Evolutionary conservation across 2,888 invertebrate genomes (phyloP).

Genomic region (Tetheella fluctuosa): DNA sequence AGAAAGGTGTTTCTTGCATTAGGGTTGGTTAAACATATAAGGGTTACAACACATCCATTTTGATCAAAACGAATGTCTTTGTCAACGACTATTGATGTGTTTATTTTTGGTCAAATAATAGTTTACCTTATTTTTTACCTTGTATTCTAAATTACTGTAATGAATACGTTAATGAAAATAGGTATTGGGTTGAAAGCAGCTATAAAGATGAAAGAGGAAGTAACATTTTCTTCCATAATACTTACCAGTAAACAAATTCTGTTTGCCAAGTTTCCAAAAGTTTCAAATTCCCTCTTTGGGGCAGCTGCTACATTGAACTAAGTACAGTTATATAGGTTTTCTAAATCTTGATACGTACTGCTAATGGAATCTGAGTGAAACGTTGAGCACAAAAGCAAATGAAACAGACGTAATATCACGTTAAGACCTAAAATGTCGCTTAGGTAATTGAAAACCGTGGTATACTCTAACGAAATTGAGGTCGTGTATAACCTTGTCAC

Average conservation of each 20-base stretch:
- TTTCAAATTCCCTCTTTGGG: constrained; percentile 2
- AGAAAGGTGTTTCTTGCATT: constrained; percentile 27
- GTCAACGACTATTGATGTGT: neutral
- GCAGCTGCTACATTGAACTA: constrained; percentile 3
- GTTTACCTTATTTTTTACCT: too few relatives aligned
- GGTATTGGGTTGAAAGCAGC: neutral
- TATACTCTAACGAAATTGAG: neutral
- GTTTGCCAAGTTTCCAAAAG: constrained; percentile 1
- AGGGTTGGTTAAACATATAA: constrained; percentile 11
- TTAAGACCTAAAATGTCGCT: constrained; percentile 11
- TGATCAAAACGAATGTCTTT: neutral
- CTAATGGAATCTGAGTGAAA: constrained; percentile 11
- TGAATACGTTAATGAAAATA: neutral
- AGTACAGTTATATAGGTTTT: neutral
- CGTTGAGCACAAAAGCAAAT: constrained; percentile 7
- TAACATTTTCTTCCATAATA: neutral
- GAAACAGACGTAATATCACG: constrained; percentile 10
- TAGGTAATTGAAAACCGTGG: constrained; percentile 12
- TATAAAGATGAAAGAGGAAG: neutral
- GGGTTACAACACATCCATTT: neutral
- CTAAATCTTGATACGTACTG: constrained; percentile 7
- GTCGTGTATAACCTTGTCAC: constrained; percentile 5
- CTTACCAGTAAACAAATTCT: constrained; percentile 3
- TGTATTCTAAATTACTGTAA: neutral
- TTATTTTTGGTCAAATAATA: neutral